Conservation (phyloP, 2,797 vertebrate genomes). For the Alcedo quadribrachys region DNA sequence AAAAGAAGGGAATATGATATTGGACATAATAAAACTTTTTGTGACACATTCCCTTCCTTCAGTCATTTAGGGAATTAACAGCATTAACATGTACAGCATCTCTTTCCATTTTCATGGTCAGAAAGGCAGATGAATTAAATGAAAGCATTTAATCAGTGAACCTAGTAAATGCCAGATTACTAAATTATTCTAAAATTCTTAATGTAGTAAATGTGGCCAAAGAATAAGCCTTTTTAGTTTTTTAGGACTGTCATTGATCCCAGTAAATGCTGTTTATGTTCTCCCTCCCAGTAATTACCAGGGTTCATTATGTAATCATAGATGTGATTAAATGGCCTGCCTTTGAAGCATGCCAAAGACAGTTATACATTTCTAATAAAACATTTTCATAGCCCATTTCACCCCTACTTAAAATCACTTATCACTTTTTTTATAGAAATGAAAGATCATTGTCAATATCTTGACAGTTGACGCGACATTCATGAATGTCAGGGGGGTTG, state of each 20-base stretch:
- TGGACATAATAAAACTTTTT: not conserved
- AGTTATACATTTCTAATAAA: constrained; percentile 30
- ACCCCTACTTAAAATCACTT: constrained; percentile 28
- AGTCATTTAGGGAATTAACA: not conserved
- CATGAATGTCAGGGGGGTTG: not conserved
- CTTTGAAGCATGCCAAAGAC: constrained; percentile 12
- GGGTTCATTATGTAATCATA: not conserved
- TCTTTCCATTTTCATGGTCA: not conserved
- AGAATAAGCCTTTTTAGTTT: not conserved
- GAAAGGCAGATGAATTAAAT: not conserved
- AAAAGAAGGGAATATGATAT: not conserved
- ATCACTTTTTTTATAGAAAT: not conserved
- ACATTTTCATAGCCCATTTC: constrained; percentile 53
- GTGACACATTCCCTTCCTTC: not conserved
- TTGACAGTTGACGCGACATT: not conserved
- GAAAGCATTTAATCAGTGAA: not conserved
- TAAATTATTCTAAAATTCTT: not conserved
- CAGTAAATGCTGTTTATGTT: not conserved
- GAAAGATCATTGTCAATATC: not conserved
- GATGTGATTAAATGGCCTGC: not conserved
- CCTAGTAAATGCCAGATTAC: not conserved
- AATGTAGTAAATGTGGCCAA: not conserved
- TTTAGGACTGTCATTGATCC: not conserved
- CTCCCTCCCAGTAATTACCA: not conserved
- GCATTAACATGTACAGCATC: not conserved